Evolutionary conservation across 2,888 invertebrate species (phyloP), one percentile per base, ranked within the genome.

Genomic region (Escarpia spicata): DNA sequence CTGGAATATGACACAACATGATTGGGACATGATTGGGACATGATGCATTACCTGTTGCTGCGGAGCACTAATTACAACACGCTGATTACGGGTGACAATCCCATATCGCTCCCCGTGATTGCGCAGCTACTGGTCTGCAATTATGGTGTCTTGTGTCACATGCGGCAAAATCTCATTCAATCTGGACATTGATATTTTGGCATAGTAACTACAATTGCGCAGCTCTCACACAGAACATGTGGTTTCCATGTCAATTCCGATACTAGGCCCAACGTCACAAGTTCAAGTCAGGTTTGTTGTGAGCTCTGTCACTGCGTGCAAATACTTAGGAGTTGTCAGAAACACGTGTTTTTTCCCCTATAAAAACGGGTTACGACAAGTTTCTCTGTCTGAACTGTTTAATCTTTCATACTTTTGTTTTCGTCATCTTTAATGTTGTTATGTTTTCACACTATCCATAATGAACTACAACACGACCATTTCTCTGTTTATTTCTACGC

Each of bases 1-100:
- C 75, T 75, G 75, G 75, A 75, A 75, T 19, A 75, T 75, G 75
- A 75, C 75, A 75, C 75, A 75, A 75, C 26, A 75, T 75, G 75
- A 75, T 75, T 75, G 75, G 75, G 75, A 75, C 75, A 75, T 75
- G 75, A 75, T 75, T 75, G 75, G 75, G 75, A 75, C 75, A 75
- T 75, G 75, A 75, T 75, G 75, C 75, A 75, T 75, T 75, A 75
- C 75, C 75, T 75, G 75, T n/a, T 75, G 19, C 75, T 26, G 26
- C 19, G 6, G 26, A 75, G 75, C 75, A 75, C 75, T 75, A 75
- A 75, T 75, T n/a, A 75, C 19, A 75, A 26, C 75, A 75, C 75
- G 6, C 75, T 75, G 75, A 75, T 75, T 75, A 75, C 75, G 19
- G 75, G 75, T 75, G 75, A 75, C 75, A 75, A 26, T 15, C n/a